Percentiles rank a stretch among this genome's conserved stretches.
phyloP scores from a whole-genome alignment of 2,797 vertebrate species.

The Alca torda region DNA sequence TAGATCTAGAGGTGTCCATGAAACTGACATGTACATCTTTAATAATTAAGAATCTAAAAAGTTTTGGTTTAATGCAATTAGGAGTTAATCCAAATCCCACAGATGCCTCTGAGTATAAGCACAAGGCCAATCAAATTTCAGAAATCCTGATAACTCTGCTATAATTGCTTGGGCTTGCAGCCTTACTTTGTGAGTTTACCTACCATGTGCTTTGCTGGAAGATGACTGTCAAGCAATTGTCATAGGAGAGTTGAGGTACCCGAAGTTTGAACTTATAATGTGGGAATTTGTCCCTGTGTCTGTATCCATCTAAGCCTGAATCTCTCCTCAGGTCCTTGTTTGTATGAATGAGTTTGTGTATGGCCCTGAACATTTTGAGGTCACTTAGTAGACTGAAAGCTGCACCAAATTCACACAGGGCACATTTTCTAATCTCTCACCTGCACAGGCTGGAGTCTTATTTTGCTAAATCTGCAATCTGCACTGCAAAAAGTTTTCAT shows the following conservation, averaged over 20 bases:
- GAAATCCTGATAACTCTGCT: background rate
- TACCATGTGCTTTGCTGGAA: background rate
- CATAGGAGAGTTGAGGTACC: background rate
- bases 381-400: background rate
- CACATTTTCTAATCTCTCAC: background rate
- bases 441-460: background rate
- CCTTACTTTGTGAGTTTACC: background rate
- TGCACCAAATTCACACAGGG: background rate
- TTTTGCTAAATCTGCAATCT: background rate
- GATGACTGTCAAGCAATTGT: background rate
- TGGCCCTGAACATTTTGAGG: background rate
- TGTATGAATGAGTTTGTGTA: background rate
- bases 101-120: background rate
- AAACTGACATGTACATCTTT: background rate
- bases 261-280: rapidly evolving
- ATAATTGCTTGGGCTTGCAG: background rate
- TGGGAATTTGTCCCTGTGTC: background rate
- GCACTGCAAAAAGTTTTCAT: background rate
- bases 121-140: background rate
- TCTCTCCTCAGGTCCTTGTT: background rate
- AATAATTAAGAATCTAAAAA: background rate
- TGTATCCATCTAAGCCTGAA: background rate
- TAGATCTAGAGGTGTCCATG: background rate
- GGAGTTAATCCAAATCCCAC: background rate
- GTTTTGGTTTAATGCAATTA: background rate